phyloP scores from a whole-genome alignment of 2,113 vertebrate genomes.

The Poicephalus meyeri region DNA sequence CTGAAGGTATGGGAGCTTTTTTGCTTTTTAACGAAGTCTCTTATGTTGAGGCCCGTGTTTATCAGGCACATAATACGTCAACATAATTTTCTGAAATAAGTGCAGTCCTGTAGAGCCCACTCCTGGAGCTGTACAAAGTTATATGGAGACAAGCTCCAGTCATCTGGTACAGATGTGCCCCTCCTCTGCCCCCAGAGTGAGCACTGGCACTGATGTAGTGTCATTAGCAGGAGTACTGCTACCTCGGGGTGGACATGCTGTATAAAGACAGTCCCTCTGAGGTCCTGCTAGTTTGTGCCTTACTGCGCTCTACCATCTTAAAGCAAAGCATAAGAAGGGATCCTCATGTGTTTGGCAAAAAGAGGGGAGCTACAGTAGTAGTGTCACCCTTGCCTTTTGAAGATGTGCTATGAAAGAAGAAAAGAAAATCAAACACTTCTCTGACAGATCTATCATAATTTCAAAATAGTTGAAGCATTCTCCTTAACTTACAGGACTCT shows the following conservation, averaged over 20 bases:
- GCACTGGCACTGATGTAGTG: rapidly evolving
- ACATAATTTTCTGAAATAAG: not conserved
- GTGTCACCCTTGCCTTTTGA: not conserved
- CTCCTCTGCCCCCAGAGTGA: not conserved
- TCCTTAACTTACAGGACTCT: not conserved
- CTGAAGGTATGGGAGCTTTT: not conserved
- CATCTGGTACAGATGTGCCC: not conserved
- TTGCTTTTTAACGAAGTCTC: not conserved
- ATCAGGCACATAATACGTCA: not conserved
- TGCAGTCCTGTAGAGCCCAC: not conserved
- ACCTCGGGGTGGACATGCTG: rapidly evolving
- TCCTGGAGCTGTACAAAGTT: not conserved
- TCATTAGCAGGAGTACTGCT: not conserved
- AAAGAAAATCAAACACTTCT: not conserved
- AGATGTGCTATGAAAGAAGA: not conserved
- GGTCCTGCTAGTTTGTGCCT: not conserved
- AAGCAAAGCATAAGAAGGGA: not conserved
- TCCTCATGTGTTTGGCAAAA: not conserved
- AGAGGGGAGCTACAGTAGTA: not conserved
- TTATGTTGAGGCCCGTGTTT: not conserved
- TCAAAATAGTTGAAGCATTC: not conserved
- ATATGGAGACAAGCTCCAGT: not conserved
- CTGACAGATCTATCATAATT: not conserved
- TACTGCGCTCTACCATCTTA: not conserved
- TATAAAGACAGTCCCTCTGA: not conserved